Base-by-base conservation (phyloP, 2,797 vertebrate species). In the Falco peregrinus region DNA sequence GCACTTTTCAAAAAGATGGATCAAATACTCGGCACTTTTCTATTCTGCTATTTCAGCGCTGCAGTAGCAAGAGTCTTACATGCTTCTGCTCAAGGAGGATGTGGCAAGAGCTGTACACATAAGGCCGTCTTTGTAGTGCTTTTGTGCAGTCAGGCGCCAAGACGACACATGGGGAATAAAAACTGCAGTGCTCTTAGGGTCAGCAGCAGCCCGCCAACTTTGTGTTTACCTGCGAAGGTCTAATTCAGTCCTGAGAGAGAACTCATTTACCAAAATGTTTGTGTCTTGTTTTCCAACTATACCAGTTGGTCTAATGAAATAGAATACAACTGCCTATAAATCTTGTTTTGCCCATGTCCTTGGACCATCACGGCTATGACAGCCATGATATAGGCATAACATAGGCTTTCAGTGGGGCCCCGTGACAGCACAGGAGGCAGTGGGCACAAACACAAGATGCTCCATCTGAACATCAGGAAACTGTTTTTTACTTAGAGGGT, bases 201-300 rank as follows among this genome's bases (percentile, higher is more conserved):
- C 92, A 92, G 74, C 61, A 92, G 65, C 64, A 84, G 28, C 24
- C 64, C 73, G 60, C 8, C 67, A 87, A 80, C 35, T 84, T 87
- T 63, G 19, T 37, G 73, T 79, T 92, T 90, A 67, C 51, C 63
- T 89, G 59, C 35, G 41, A 95, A 96, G 28, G 37, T 39, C 39
- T 85, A 11, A 56, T 93, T 77, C 60, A 70, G 4, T 70, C 68
- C 50, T 54, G 28, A 74, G 75, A 64, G 87, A 92, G 28, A n/a
- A 63, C 41, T 85, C 93, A 81, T 92, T 93, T 84, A 74, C 43
- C 35, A 80, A 77, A 95, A 90, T 17, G 13, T 89, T 93, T 87
- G 51, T 76, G 15, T 93, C 56, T 37, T 87, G 16, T 71, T 94
- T 92, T 94, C 53, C 29, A 69, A 6, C 65, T 61, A 7, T 39